Evolutionary conservation across 2,113 vertebrate species (phyloP).

Genomic region (Pomatostomus ruficeps): DNA sequence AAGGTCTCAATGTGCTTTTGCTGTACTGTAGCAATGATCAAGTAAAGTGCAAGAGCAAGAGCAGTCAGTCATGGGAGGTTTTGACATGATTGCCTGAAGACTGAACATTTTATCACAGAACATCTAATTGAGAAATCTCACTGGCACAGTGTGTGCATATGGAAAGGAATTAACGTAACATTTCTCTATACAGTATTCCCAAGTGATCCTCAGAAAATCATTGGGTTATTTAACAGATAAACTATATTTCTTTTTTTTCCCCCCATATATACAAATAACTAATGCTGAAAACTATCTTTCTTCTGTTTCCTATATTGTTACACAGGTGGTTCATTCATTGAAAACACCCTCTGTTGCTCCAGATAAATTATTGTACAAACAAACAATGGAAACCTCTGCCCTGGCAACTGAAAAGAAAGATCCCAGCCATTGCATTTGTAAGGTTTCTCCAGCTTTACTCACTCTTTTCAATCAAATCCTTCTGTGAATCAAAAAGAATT

Average conservation of each 20-base stretch:
- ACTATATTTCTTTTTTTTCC: not conserved
- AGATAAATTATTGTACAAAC: constrained; percentile 58
- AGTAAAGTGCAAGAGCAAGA: not conserved
- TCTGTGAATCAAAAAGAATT: constrained; percentile 23
- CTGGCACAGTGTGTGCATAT: not conserved
- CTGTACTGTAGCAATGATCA: not conserved
- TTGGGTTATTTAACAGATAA: constrained; percentile 13
- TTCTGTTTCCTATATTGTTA: constrained; percentile 25
- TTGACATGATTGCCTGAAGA: not conserved
- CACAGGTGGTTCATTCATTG: constrained; percentile 60
- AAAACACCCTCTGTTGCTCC: constrained; percentile 51
- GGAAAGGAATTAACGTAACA: not conserved
- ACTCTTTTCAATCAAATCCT: constrained; percentile 21
- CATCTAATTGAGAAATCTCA: not conserved
- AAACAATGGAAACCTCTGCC: constrained; percentile 60
- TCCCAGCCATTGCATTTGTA: not conserved
- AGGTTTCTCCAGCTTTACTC: not conserved
- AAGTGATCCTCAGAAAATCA: not conserved
- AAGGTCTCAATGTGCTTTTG: not conserved
- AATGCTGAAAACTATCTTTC: constrained; percentile 39
- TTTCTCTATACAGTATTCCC: not conserved
- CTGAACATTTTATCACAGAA: not conserved
- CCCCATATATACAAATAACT: not conserved
- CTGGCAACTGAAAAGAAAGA: constrained; percentile 6
- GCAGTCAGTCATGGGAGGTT: not conserved